Evolutionary conservation across 1,140 invertebrate genomes (phyloP).

Genomic region (Megalonaias nervosa): DNA sequence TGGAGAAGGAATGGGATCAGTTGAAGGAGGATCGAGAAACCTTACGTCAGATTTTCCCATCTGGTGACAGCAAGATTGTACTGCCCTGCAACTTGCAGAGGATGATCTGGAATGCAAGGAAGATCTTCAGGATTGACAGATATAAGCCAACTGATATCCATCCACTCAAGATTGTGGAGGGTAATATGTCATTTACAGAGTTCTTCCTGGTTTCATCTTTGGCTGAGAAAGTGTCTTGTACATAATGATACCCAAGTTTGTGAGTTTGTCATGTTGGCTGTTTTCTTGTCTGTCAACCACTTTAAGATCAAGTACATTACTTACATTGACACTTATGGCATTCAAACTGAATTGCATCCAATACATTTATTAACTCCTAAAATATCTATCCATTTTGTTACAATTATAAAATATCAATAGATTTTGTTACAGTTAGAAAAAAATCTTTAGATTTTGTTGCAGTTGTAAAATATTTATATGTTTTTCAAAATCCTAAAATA

Average conservation of each 20-base stretch:
- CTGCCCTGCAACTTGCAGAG: slow-evolving; percentile 97
- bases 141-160: slow-evolving; percentile 93
- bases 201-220: not conserved
- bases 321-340: too few relatives aligned
- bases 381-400: too few relatives aligned
- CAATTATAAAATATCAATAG: too few relatives aligned
- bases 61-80: slow-evolving; percentile 83
- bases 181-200: slow-evolving; percentile 50
- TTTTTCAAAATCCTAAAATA: too few relatives aligned
- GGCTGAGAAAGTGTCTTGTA: too few relatives aligned
- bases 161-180: slow-evolving; percentile 91
- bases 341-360: not conserved
- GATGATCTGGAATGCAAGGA: slow-evolving; percentile 99
- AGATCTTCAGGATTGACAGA: slow-evolving; percentile 98
- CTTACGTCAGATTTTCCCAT: slow-evolving; percentile 81
- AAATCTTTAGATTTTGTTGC: too few relatives aligned
- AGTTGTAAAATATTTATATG: too few relatives aligned
- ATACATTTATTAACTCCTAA: not conserved
- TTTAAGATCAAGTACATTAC: too few relatives aligned
- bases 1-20: slow-evolving; percentile 97
- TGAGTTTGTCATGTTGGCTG: too few relatives aligned
- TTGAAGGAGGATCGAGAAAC: slow-evolving; percentile 88
- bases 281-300: too few relatives aligned
- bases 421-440: too few relatives aligned
- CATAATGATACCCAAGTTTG: too few relatives aligned